These are phyloP conservation scores for Aradophagus sp. DNA, from an alignment of 1,140 invertebrate genomes.

Conservation along the genomic window DNA sequence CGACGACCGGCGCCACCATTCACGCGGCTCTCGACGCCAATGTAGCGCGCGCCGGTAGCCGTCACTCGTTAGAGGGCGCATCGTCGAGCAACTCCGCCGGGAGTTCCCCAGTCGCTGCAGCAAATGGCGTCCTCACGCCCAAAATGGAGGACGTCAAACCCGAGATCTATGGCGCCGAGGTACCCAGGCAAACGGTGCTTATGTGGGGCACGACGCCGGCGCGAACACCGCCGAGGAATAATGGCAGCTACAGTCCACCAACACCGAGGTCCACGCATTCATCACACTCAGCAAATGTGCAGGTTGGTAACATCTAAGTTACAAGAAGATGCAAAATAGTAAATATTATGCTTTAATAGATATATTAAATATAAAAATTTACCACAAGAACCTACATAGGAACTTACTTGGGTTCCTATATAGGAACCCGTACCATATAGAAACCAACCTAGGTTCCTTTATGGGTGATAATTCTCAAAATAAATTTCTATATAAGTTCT, in stretches of 20 bases:
- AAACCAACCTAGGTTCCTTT: too few relatives aligned
- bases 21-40: slow-evolving; percentile 67
- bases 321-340: too few relatives aligned
- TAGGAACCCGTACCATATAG: too few relatives aligned
- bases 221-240: slow-evolving; percentile 68
- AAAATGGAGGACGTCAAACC: slow-evolving; percentile 80
- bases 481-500: too few relatives aligned
- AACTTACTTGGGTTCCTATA: too few relatives aligned
- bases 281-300: slow-evolving; percentile 65
- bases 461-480: too few relatives aligned
- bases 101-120: slow-evolving; percentile 74
- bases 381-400: too few relatives aligned
- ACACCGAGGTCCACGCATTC: slow-evolving; percentile 70
- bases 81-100: slow-evolving; percentile 76
- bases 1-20: slow-evolving; percentile 66
- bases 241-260: slow-evolving; percentile 73
- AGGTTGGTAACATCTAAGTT: too few relatives aligned
- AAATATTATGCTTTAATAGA: too few relatives aligned
- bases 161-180: slow-evolving; percentile 75
- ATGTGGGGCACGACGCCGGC: slow-evolving; percentile 84
- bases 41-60: slow-evolving; percentile 72
- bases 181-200: slow-evolving; percentile 86
- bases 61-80: slow-evolving; percentile 75
- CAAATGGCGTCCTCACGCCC: slow-evolving; percentile 77
- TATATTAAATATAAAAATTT: too few relatives aligned